These are phyloP conservation scores for Zaprionus bogoriensis DNA, from an alignment of 2,888 invertebrate species.

Conservation along the genomic window DNA sequence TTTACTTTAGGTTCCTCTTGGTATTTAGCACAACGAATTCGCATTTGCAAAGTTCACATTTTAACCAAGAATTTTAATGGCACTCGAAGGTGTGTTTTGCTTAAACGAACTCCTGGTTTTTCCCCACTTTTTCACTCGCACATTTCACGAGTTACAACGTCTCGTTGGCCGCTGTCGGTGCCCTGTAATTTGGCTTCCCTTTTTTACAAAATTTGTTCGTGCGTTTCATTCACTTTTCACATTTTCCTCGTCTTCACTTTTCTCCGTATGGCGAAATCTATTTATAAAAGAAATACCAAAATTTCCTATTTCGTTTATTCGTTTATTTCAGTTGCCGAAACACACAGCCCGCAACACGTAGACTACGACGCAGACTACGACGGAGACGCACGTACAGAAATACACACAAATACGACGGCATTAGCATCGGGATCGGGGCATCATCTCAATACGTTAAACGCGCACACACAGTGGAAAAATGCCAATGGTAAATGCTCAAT, in stretches of 20 bases:
- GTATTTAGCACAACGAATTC: neutral
- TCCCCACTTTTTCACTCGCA: conserved; percentile 10
- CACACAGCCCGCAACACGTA: conserved; percentile 38
- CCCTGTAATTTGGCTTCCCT: conserved; percentile 31
- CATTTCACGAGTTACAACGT: conserved; percentile 9
- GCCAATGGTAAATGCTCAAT: neutral
- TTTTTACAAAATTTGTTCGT: conserved; percentile 48
- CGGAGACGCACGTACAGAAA: conserved; percentile 48
- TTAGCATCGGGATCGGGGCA: conserved; percentile 59
- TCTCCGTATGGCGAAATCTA: conserved; percentile 79
- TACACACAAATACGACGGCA: conserved; percentile 44
- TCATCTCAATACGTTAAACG: conserved; percentile 62
- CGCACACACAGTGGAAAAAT: conserved; percentile 54
- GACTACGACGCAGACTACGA: conserved; percentile 24
- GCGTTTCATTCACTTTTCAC: conserved; percentile 74
- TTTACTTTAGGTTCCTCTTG: neutral
- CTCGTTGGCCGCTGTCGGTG: conserved; percentile 6
- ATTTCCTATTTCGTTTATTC: conserved; percentile 80
- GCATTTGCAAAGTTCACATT: neutral
- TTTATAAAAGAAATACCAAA: conserved; percentile 77
- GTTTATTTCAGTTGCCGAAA: conserved; percentile 71
- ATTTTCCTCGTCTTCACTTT: conserved; percentile 59
- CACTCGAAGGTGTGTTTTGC: conserved; percentile 12
- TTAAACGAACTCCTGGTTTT: neutral
- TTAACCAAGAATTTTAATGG: neutral